Percentiles rank a stretch among this genome's conserved stretches.
Evolutionary conservation across 2,797 vertebrate genomes (phyloP).

Genomic region (Gouania willdenowi): DNA sequence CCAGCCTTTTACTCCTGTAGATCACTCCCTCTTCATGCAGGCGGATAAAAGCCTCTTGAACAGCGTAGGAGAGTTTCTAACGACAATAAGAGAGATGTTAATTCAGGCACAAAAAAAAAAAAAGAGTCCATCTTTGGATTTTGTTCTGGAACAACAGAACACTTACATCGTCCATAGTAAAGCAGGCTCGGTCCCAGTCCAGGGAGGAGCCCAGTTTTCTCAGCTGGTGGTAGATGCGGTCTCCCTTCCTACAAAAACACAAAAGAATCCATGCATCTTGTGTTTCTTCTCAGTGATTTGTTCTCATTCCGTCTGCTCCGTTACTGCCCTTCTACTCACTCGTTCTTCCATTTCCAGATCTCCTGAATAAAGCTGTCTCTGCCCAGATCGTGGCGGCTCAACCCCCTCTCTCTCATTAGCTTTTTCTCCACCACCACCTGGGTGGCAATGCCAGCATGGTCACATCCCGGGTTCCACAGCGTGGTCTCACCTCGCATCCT

Average conservation of each 20-base stretch:
- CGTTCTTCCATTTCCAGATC: conserved; percentile 92
- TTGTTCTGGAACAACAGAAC: neutral
- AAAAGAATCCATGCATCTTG: neutral
- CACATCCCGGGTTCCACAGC: conserved; percentile 92
- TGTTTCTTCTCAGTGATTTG: neutral
- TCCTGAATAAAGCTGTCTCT: conserved; percentile 83
- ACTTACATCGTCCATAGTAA: conserved; percentile 89
- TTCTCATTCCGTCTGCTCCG: neutral
- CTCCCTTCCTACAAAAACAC: conserved; percentile 80
- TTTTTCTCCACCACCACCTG: conserved; percentile 95
- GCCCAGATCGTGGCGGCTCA: conserved; percentile 86
- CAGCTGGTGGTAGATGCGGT: conserved; percentile 91
- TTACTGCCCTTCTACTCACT: conserved; percentile 71
- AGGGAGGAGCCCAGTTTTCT: conserved; percentile 87
- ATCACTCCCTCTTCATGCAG: conserved; percentile 87
- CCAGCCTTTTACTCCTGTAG: conserved; percentile 89
- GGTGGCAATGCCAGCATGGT: conserved; percentile 92
- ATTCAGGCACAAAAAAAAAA: neutral
- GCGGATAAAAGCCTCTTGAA: conserved; percentile 87
- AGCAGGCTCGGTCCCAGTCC: conserved; percentile 92
- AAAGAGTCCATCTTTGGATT: neutral
- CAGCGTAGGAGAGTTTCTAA: conserved; percentile 87
- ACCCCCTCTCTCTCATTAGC: conserved; percentile 81
- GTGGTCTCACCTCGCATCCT: conserved; percentile 88
- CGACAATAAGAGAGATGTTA: neutral